Evolutionary conservation across 2,113 vertebrate genomes (phyloP).

Genomic region (Myxocyprinus asiaticus): DNA sequence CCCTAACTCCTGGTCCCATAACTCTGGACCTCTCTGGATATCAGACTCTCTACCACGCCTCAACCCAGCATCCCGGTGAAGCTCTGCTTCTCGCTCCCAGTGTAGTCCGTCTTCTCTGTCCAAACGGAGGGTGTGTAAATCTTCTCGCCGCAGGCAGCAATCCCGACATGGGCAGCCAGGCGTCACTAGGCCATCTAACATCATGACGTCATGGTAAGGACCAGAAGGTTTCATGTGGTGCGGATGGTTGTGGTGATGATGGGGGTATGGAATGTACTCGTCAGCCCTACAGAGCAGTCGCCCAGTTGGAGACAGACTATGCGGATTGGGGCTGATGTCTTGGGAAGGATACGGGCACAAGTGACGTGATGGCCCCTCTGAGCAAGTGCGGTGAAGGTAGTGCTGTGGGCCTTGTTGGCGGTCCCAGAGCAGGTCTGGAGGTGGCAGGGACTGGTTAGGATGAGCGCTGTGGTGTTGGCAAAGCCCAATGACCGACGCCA

Average conservation of each 20-base stretch:
- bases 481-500: conserved; percentile 71
- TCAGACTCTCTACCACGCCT: conserved; percentile 66
- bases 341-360: conserved; percentile 73
- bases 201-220: conserved; percentile 79
- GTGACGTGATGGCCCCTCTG: conserved; percentile 74
- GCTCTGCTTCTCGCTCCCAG: conserved; percentile 71
- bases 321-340: conserved; percentile 66
- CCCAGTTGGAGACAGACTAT: conserved; percentile 59
- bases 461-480: conserved; percentile 75
- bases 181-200: conserved; percentile 74
- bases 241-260: conserved; percentile 63
- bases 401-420: conserved; percentile 67
- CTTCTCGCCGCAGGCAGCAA: conserved; percentile 75
- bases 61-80: conserved; percentile 70
- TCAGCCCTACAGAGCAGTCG: conserved; percentile 71
- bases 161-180: conserved; percentile 79
- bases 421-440: conserved; percentile 78
- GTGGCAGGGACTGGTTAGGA: conserved; percentile 71
- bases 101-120: conserved; percentile 73
- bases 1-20: conserved; percentile 70
- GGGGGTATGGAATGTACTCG: conserved; percentile 65
- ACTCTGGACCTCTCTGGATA: conserved; percentile 62
- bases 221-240: conserved; percentile 66
- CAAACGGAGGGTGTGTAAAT: conserved; percentile 76
- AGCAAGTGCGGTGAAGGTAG: conserved; percentile 77